Base-by-base conservation (phyloP, 1,140 invertebrate genomes). In the Neocloeon triangulifer region DNA sequence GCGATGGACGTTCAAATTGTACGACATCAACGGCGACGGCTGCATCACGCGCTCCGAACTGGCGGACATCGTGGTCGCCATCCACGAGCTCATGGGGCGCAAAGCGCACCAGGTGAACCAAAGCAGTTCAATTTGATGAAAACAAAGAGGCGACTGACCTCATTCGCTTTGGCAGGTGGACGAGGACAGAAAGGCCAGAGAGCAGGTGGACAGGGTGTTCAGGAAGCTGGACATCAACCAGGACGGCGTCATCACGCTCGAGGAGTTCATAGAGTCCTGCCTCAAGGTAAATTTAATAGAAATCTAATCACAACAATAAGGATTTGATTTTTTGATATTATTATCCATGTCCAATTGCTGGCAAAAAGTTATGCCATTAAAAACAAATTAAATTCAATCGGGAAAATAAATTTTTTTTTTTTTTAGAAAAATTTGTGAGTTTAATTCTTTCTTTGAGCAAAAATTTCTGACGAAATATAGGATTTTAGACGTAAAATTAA, bases 241-340 rank as follows among this genome's bases (percentile, higher is more conserved):
- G 52, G 85, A 92, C 50, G 86, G 85, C 33, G 80, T 91, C 33
- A 88, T 92, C 48, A 89, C 86, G 36, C 82, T 89, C 55, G 85
- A 92, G 56, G 85, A 94, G 61, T 94, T 94, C 53, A 77, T 92
- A 48, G 85, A 92, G 58, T 85, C 82, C 40, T 94, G 86, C 55
- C 63, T 88, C 39, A 88, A 85, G 58, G 73, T 75, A 55, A 53
- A 53, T n/a, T n/a, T n/a, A n/a, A n/a, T n/a, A n/a, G n/a, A n/a
- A n/a, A n/a, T n/a, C n/a, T n/a, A n/a, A n/a, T n/a, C n/a, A n/a
- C n/a, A n/a, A n/a, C n/a, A n/a, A n/a, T n/a, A n/a, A n/a, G n/a
- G n/a, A n/a, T n/a, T n/a, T n/a, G n/a, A n/a, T n/a, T n/a, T n/a
- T n/a, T n/a, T n/a, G n/a, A n/a, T n/a, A n/a, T n/a, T n/a, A n/a